Base-by-base conservation (phyloP, 2,113 vertebrate genomes). In the Gambusia holbrooki region DNA sequence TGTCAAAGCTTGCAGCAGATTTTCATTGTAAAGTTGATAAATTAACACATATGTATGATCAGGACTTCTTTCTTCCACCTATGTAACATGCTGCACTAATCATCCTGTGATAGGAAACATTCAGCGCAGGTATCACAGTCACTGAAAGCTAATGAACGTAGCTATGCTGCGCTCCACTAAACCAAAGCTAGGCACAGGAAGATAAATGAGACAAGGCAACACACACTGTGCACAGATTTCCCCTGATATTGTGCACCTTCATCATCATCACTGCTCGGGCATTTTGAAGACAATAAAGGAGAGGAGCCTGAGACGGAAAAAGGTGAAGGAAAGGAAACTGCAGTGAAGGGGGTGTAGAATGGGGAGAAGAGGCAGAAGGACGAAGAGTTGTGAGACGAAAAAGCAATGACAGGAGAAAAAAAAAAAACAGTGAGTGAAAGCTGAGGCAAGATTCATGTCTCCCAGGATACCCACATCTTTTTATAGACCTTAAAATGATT, bases 381-480 rank as follows among this genome's bases (percentile, higher is more conserved):
- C 73, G 1, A 74, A 75, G 66, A 68, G 76, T 69, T 77, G 67
- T 51, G 77, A 88, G 71, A 81, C 1, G 30, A 75, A 86, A 83
- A 64, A 77, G 69, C 69, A 48, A 67, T 28, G 37, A 42, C 40
- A 37, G 58, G 42, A 69, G 71, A 78, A 70, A 62, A 66, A 71
- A 71, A 81, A 76, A 71, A 33, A 11, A 40, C 60, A 0, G 68
- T 79, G 81, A 85, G 81, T 72, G 83, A 87, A 85, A 80, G 79
- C 88, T 81, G 80, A 84, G 81, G 84, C 83, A 86, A 88, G 85
- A 90, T 88, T 79, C 86, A 81, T 67, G 69, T 91, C 90, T 93
- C 93, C 92, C 90, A 92, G 91, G 90, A 92, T 90, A 93, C 91
- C 90, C 88, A 85, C 75, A 81, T 90, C 91, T 93, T 93, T 94